A percentile compares a stretch with the other conserved stretches of the same genome.
These are phyloP conservation scores for Vidua macroura DNA, from an alignment of 2,113 vertebrate genomes.

Conservation along the genomic window DNA sequence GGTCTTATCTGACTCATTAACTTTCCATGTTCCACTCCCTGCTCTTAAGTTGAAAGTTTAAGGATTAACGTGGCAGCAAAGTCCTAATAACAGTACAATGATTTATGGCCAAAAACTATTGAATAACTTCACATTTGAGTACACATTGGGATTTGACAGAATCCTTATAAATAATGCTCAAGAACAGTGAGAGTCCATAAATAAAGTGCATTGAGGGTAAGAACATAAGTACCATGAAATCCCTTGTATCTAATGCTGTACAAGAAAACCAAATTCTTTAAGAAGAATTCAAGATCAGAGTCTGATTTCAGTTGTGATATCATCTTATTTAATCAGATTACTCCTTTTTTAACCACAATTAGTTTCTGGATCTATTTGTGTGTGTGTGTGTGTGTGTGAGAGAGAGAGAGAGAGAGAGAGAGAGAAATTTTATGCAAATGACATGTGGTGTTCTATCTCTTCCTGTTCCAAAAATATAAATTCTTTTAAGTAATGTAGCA, in stretches of 20 bases:
- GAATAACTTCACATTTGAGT: slow-evolving; percentile 1
- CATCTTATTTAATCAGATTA: not conserved
- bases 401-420: not conserved
- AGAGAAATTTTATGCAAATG: not conserved
- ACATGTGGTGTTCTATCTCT: not conserved
- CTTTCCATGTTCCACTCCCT: not conserved
- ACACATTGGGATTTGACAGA: not conserved
- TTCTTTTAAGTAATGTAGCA: not conserved
- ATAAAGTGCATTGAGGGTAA: not conserved
- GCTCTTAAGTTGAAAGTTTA: not conserved
- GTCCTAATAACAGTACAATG: not conserved
- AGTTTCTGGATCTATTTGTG: not conserved
- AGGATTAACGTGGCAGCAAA: not conserved
- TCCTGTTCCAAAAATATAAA: slow-evolving; percentile 26
- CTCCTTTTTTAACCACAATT: not conserved
- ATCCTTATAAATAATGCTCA: not conserved
- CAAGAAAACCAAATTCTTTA: not conserved
- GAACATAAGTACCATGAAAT: not conserved
- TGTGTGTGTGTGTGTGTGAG: not conserved
- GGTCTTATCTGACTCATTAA: slow-evolving; percentile 36
- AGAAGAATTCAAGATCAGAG: not conserved
- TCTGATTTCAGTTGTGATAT: not conserved
- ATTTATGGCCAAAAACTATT: not conserved
- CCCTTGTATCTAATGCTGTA: not conserved
- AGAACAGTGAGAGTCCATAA: not conserved